phyloP scores from a whole-genome alignment of 2,888 invertebrate genomes.

The Apotomis betuletana region DNA sequence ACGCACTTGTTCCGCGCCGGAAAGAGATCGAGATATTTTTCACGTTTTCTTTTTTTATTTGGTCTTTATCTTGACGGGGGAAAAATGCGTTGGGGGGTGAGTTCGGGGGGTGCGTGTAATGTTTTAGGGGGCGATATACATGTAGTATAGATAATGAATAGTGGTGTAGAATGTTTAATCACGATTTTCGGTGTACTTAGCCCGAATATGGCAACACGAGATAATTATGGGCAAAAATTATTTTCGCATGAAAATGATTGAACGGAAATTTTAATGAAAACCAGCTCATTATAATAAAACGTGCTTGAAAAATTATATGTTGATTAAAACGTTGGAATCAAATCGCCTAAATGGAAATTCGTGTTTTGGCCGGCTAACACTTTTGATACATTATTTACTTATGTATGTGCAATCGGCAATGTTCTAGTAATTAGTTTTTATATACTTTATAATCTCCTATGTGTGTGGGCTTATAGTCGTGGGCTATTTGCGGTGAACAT shows the following conservation, averaged over 20 bases:
- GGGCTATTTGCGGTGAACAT: neutral
- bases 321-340: constrained; percentile 28
- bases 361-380: constrained; percentile 27
- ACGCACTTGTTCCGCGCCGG: constrained; percentile 50
- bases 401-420: neutral
- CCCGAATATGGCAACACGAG: constrained; percentile 68
- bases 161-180: constrained; percentile 80
- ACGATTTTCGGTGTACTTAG: constrained; percentile 78
- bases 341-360: constrained; percentile 34
- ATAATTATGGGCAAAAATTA: constrained; percentile 76
- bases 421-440: constrained; percentile 14
- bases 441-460: neutral
- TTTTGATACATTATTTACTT: constrained; percentile 18
- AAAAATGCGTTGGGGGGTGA: constrained; percentile 76
- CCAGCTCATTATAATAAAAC: constrained; percentile 40
- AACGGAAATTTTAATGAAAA: constrained; percentile 57
- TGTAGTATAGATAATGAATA: constrained; percentile 77
- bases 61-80: constrained; percentile 82
- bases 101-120: constrained; percentile 71
- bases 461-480: neutral
- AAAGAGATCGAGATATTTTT: constrained; percentile 77
- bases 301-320: constrained; percentile 33
- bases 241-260: constrained; percentile 68
- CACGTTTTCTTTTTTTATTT: constrained; percentile 82
- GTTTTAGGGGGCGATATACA: constrained; percentile 71